These are phyloP conservation scores for Xenopus petersii DNA, from an alignment of 2,797 vertebrate genomes.

Conservation along the genomic window DNA sequence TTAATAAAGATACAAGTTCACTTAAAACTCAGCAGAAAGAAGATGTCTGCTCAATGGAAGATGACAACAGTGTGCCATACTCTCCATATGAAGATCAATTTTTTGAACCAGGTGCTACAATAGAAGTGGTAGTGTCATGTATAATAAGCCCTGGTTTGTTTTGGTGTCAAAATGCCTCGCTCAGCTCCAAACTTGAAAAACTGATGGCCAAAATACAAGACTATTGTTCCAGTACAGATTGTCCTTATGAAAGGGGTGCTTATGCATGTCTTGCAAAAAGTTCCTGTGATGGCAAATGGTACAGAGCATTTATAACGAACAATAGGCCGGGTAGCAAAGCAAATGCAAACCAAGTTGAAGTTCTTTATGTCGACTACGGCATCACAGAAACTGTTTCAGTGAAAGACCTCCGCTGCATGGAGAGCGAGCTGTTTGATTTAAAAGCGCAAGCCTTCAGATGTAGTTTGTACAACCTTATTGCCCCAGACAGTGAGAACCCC, in stretches of 20 bases:
- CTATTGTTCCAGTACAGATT: slow-evolving; percentile 66
- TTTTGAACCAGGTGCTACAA: slow-evolving; percentile 80
- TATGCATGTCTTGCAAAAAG: slow-evolving; percentile 79
- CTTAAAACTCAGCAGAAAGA: slow-evolving; percentile 13
- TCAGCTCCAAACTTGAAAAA: slow-evolving; percentile 60
- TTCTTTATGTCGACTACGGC: slow-evolving; percentile 87
- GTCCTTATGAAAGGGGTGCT: slow-evolving; percentile 61
- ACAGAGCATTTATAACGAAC: slow-evolving; percentile 78
- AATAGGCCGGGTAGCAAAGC: slow-evolving; percentile 41
- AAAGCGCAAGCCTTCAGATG: slow-evolving; percentile 88
- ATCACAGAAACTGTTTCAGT: slow-evolving; percentile 71
- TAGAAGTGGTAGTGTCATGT: slow-evolving; percentile 79
- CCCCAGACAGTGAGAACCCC: slow-evolving; percentile 67
- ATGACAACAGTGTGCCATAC: background rate
- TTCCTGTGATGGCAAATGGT: slow-evolving; percentile 77
- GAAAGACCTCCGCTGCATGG: slow-evolving; percentile 70
- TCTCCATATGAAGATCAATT: slow-evolving; percentile 61
- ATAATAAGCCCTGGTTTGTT: slow-evolving; percentile 82
- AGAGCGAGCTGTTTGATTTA: slow-evolving; percentile 72
- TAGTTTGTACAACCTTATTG: slow-evolving; percentile 83
- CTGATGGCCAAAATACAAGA: slow-evolving; percentile 83
- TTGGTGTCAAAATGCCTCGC: slow-evolving; percentile 84
- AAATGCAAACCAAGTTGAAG: slow-evolving; percentile 66
- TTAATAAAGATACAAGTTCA: background rate
- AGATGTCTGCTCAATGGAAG: background rate